Conservation (phyloP, 2,888 invertebrate species). For the Cheilosia grossa region DNA sequence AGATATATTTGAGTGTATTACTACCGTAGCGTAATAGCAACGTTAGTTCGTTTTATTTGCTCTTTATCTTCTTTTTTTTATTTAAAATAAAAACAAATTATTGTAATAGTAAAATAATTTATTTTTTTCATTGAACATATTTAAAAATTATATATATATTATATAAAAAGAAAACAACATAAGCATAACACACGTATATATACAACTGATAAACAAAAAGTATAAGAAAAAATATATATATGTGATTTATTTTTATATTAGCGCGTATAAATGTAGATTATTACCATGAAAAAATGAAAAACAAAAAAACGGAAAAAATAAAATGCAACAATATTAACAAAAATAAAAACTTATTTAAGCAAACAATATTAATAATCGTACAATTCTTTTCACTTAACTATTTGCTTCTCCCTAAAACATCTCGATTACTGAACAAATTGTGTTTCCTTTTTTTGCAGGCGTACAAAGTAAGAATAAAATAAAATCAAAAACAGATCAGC, state of each 20-base stretch:
- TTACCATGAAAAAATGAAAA: slow-evolving; percentile 55
- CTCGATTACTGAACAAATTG: slow-evolving; percentile 42
- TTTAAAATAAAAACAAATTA: slow-evolving; percentile 31
- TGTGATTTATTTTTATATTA: slow-evolving; percentile 75
- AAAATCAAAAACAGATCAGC: slow-evolving; percentile 13
- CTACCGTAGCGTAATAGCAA: slow-evolving; percentile 32
- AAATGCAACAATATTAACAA: slow-evolving; percentile 60
- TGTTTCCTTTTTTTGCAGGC: slow-evolving; percentile 67
- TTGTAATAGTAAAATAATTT: slow-evolving; percentile 71
- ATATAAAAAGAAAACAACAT: slow-evolving; percentile 33
- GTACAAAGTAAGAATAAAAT: slow-evolving; percentile 61
- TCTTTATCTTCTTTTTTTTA: slow-evolving; percentile 1
- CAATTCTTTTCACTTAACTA: slow-evolving; percentile 41
- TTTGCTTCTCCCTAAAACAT: neutral
- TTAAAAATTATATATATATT: slow-evolving; percentile 51
- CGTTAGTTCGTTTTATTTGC: slow-evolving; percentile 43
- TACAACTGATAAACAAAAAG: slow-evolving; percentile 50
- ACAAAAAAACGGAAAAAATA: slow-evolving; percentile 30
- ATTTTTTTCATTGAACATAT: slow-evolving; percentile 69
- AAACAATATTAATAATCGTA: slow-evolving; percentile 49
- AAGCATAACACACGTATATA: slow-evolving; percentile 60
- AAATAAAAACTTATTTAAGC: slow-evolving; percentile 62
- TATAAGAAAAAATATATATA: slow-evolving; percentile 67
- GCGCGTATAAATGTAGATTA: slow-evolving; percentile 71
- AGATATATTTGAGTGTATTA: slow-evolving; percentile 40